Base-by-base conservation (phyloP, 1,140 invertebrate species). In the Nixonia krombeini region DNA sequence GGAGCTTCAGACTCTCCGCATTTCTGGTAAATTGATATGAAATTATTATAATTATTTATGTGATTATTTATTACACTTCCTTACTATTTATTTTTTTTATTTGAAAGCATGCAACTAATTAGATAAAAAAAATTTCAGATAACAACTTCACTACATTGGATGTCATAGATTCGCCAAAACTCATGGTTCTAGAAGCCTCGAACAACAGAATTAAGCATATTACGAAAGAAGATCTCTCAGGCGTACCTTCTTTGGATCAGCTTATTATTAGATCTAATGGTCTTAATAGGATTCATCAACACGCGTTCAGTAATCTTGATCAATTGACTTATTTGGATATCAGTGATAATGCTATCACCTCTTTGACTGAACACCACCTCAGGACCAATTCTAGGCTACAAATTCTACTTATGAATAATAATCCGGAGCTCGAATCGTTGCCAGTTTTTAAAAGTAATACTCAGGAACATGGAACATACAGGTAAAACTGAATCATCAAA, bases 271-370 rank as follows among this genome's bases (percentile, higher is more conserved):
- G 85, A 53, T 87, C 88, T 9, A 92, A 92, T 70, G 87, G 84
- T 40, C 87, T 92, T 37, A 86, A 85, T 31, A 89, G 87, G 58
- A 90, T 92, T 40, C 87, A 90, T 56, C 87, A 88, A 10, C 88
- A 90, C 72, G 89, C 90, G 18, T 91, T 92, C 80, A 79, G 85
- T 1, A 81, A 87, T 44, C 79, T 91, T 2, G 84, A 87, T 42
- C 86, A 88, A 37, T 81, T 92, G 16, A 88, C 87, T 21, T 86
- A 89, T 74, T 85, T 92, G 41, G 91, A 92, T 71, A 81, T 92
- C 35, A 91, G 91, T 0, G 86, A 89, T 59, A 92, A 92, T 71
- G 84, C 88, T 28, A 75, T 92, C 12, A 87, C 89, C 12, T 88
- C 87, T 28, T 82, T 91, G 25, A 89, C 87, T 0, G 86, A 87